These are phyloP conservation scores for Hystrix cristata DNA, from an alignment of 2,113 vertebrate species.

Conservation along the genomic window DNA sequence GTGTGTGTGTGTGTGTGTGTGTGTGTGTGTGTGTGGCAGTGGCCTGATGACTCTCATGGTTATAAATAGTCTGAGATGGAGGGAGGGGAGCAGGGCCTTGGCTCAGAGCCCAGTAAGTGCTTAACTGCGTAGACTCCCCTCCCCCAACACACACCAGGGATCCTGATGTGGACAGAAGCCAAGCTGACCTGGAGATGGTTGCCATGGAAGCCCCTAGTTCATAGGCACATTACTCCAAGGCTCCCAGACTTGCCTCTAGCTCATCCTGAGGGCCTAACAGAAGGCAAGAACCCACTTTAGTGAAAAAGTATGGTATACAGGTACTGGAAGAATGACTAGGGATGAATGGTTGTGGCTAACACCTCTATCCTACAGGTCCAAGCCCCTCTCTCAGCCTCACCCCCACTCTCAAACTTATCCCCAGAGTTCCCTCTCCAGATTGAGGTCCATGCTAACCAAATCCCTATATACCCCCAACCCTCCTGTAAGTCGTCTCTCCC, in stretches of 20 bases:
- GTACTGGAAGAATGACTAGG: neutral
- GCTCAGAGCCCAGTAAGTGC: constrained; percentile 72
- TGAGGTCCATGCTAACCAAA: neutral
- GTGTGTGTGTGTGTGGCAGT: neutral
- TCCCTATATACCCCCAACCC: neutral
- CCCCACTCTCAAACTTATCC: neutral
- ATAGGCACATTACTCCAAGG: constrained; percentile 4
- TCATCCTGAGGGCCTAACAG: constrained; percentile 8
- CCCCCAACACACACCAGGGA: neutral
- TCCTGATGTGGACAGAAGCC: constrained; percentile 63
- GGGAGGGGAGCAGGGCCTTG: constrained; percentile 63
- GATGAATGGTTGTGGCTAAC: neutral
- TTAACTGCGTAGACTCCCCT: constrained; percentile 58
- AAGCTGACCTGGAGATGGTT: constrained; percentile 53
- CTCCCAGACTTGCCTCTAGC: neutral
- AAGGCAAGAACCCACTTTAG: constrained; percentile 27
- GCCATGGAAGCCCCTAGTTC: constrained; percentile 68
- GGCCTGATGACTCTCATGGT: constrained; percentile 50
- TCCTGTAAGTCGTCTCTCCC: neutral
- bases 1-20: neutral
- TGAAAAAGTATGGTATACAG: neutral
- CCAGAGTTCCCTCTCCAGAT: neutral
- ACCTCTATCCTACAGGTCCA: neutral
- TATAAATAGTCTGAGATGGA: constrained; percentile 78
- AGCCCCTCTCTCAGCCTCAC: neutral